These are phyloP conservation scores for Cladopsammia gracilis DNA, from an alignment of 64 coral and sea anemone species.

Conservation along the genomic window DNA sequence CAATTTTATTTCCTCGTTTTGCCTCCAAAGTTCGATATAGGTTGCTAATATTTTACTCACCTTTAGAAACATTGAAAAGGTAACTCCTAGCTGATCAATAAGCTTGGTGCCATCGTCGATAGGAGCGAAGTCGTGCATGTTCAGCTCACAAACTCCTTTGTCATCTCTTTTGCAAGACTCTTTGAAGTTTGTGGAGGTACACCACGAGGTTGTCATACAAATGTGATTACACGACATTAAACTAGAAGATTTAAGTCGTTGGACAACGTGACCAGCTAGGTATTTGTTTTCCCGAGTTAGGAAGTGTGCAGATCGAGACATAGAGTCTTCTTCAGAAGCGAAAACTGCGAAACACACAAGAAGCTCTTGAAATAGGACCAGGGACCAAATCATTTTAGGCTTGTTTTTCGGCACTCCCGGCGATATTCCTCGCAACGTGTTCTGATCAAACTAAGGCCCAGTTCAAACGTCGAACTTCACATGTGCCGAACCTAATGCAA, in stretches of 20 bases:
- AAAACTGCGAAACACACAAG: not conserved
- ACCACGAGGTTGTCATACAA: not conserved
- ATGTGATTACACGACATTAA: not conserved
- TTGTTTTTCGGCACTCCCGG: no score
- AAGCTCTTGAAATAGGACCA: not conserved
- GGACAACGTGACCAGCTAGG: not conserved
- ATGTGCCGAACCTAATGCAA: no score
- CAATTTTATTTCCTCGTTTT: no score
- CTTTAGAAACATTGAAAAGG: not conserved
- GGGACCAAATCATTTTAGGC: no score
- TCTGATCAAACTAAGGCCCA: no score
- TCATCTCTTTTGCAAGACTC: not conserved
- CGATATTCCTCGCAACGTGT: no score
- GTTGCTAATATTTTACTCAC: not conserved
- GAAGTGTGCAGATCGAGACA: not conserved
- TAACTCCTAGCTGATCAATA: not conserved
- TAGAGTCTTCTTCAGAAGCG: not conserved
- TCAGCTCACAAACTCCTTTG: not conserved
- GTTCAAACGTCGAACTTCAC: no score
- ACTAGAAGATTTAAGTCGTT: not conserved
- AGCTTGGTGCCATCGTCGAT: not conserved
- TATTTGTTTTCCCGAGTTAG: not conserved
- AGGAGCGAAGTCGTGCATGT: not conserved
- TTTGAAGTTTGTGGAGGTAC: not conserved
- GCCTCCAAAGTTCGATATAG: no score